Percentiles rank a stretch among this genome's conserved stretches.
Conservation (phyloP, 1,140 invertebrate species). For the Lethrus apterus region DNA sequence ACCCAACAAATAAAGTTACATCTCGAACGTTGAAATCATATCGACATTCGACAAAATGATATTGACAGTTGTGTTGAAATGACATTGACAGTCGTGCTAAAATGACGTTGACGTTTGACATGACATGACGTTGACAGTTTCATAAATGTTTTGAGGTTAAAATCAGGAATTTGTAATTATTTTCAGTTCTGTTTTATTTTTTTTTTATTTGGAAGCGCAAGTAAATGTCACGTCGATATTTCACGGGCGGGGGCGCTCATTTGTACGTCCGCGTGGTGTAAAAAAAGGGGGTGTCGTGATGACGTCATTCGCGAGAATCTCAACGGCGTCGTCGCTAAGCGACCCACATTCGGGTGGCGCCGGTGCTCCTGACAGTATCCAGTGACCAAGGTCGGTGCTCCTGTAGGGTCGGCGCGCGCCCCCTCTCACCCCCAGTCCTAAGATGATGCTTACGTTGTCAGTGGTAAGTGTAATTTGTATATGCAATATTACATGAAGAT, state of each 20-base stretch:
- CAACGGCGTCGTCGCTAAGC: conserved; percentile 22
- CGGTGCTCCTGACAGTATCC: conserved; percentile 22
- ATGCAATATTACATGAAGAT: too few relatives aligned
- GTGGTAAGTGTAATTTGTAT: conserved; percentile 31
- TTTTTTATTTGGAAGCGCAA: too few relatives aligned
- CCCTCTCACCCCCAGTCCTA: too few relatives aligned
- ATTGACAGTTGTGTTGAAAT: too few relatives aligned
- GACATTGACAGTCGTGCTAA: too few relatives aligned
- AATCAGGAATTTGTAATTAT: too few relatives aligned
- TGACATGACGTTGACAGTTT: background rate
- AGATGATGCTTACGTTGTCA: conserved; percentile 29
- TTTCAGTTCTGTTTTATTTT: too few relatives aligned
- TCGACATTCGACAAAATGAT: too few relatives aligned
- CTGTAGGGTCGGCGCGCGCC: background rate
- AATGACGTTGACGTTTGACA: conserved; percentile 12
- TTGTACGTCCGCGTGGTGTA: background rate
- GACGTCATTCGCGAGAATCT: conserved; percentile 25
- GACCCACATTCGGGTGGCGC: conserved; percentile 26
- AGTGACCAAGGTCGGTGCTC: conserved; percentile 13
- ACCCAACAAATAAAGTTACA: too few relatives aligned
- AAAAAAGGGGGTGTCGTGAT: conserved; percentile 8
- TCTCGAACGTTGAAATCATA: too few relatives aligned
- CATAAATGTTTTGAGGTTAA: too few relatives aligned
- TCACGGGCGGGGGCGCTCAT: background rate
- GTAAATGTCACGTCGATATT: conserved; percentile 1